Evolutionary conservation across 1,140 invertebrate species (phyloP), one percentile per base, ranked within the genome.

Genomic region (Gryllus bimaculatus): DNA sequence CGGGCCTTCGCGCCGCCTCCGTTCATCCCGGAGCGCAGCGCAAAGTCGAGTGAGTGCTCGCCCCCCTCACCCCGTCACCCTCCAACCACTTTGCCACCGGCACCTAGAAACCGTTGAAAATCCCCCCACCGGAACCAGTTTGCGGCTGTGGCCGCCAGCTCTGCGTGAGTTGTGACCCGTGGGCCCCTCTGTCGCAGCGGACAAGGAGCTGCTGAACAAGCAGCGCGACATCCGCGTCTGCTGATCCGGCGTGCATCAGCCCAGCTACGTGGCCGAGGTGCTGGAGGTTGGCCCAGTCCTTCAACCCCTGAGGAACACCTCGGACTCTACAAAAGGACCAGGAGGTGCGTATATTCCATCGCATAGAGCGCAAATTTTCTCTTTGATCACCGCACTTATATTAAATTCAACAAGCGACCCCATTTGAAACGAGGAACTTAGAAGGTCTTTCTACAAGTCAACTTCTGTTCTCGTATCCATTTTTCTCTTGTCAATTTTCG

Each of bases 211-310:
- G 21, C 82, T 91, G 76, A 83, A 85, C 12, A 90, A 88, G 80
- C 91, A 93, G 85, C 87, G 88, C 74, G 85, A 89, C 48, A 86
- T 91, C 12, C 87, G 73, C 87, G 89, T 78, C 86, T 93, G n/a
- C 84, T 91, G 26, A 87, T 90, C 77, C 89, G n/a, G 91, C 81
- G 85, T 92, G 4, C 79, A 88, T 81, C 89, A 90, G 82, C 87
- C 87, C 7, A 87, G 86, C 78, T 84, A 88, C 10, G 86, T 88
- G 80, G 83, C 85, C 0, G 85, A 87, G 7, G 85, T 86, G 20
- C 85, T 86, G 49, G 85, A 91, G 78, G 85, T 87, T n/a, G 73
- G 88, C 88, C 48, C 86, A 86, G 15, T 87, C 86, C 73, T 91
- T 87, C 82, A 87, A 87, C 75, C 85, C n/a, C 90, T 75, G 87